phyloP scores from a whole-genome alignment of 2,113 vertebrate species.

The Cyrtonyx montezumae region DNA sequence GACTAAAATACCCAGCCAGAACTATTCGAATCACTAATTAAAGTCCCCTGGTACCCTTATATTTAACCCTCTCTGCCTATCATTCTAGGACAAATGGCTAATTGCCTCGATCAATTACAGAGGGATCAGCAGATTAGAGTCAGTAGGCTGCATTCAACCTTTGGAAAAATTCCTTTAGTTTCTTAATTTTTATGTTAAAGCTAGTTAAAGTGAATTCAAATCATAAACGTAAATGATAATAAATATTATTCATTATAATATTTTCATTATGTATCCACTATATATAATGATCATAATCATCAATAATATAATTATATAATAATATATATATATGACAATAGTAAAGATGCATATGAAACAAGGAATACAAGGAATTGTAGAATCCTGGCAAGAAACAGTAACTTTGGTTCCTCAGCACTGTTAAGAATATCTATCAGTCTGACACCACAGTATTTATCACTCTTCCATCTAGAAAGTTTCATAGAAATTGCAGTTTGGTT shows the following conservation, averaged over 20 bases:
- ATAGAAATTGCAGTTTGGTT: not conserved
- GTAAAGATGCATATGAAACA: no score
- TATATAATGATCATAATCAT: no score
- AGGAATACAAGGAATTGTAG: not conserved
- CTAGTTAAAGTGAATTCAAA: not conserved
- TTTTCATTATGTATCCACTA: no score
- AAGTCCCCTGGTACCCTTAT: not conserved
- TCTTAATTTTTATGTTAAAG: not conserved
- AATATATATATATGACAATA: no score
- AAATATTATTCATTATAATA: no score
- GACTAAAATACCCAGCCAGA: not conserved
- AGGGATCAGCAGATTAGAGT: not conserved
- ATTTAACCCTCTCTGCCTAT: not conserved
- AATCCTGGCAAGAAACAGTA: not conserved
- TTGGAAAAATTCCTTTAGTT: not conserved
- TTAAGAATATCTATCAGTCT: not conserved
- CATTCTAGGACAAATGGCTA: not conserved
- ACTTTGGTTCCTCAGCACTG: not conserved
- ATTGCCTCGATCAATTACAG: not conserved
- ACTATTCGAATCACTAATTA: not conserved
- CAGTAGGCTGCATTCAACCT: not conserved
- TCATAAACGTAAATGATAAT: no score
- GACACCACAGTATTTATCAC: constrained; percentile 30
- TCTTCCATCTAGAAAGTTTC: constrained; percentile 39
- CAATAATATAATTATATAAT: no score